Evolutionary conservation across 2,797 vertebrate genomes (phyloP).

Genomic region (Anomalospiza imberbis): DNA sequence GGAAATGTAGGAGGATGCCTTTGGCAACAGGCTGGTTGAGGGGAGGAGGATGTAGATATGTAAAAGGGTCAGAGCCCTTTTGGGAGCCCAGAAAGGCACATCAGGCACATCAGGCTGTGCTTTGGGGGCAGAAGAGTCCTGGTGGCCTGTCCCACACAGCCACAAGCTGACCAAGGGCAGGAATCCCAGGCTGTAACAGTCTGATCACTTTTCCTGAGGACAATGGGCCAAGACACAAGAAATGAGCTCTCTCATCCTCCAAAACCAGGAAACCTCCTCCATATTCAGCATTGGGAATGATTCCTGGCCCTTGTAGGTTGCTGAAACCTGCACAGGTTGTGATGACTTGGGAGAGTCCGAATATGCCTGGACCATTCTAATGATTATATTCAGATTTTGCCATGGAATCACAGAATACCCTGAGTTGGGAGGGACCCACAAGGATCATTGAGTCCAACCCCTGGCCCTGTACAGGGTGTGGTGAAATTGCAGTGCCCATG

Average conservation of each 20-base stretch:
- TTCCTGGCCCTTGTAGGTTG: too few relatives aligned
- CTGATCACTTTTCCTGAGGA: not conserved
- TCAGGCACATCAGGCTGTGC: not conserved
- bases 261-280: not conserved
- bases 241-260: not conserved
- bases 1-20: not conserved
- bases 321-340: not conserved
- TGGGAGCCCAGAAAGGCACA: not conserved
- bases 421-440: not conserved
- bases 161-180: not conserved
- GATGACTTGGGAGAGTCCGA: not conserved
- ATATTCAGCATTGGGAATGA: fast-evolving
- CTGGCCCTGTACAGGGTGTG: not conserved
- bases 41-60: not conserved
- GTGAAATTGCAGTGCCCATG: not conserved
- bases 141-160: not conserved
- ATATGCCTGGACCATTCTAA: not conserved
- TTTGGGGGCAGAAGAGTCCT: not conserved
- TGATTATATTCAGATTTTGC: not conserved
- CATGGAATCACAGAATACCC: not conserved
- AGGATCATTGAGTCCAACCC: not conserved
- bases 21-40: not conserved
- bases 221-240: not conserved
- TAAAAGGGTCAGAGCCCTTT: not conserved
- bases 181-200: not conserved